Evolutionary conservation across 1,140 invertebrate genomes (phyloP), one percentile per base, ranked within the genome.

Genomic region (Homalodisca vitripennis): DNA sequence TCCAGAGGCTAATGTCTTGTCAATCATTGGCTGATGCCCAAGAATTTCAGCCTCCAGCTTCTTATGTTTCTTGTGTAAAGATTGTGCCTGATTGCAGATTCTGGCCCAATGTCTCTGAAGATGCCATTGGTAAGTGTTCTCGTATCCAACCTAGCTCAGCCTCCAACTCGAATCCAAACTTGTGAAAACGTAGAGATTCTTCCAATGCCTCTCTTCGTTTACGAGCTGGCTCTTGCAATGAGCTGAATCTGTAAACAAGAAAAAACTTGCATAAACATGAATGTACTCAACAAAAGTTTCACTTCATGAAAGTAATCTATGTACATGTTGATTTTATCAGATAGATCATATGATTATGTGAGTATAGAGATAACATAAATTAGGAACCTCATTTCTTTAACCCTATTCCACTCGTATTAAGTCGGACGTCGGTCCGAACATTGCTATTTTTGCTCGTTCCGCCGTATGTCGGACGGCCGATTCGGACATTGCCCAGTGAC

Each of bases 141-240:
- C 89, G 89, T 66, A 98, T 95, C 97, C 97, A 99, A 77, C 97
- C 94, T 74, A 97, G 83, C 80, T 99, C 96, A 0, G 90, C 89
- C 68, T 97, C 93, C 32, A 97, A 84, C 78, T 98, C 94, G 78
- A 98, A 98, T 27, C 89, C 89, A 80, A 98, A 97, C 79, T 98
- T 96, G 78, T 98, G 95, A 76, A 92, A 92, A 70, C 91, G 86
- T 64, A 85, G 78, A 32, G 92, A 92, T 78, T 96, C 94, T 77
- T 97, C 92, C 2, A 99, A 81, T 14, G 88, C 88, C 29, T 86
- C 86, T n/a, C 92, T 84, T 32, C 95, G 82, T 41, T 82, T 80
- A 22, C 82, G 79, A 0, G 87, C 85, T 1, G 89, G 88, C 69
- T 85, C 85, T 30, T 86, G 82, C 10, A 93, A 79, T 51, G 84